A percentile compares a stretch with the other conserved stretches of the same genome.
Conservation (phyloP, 2,113 vertebrate species). For the Aleadryas rufinucha region DNA sequence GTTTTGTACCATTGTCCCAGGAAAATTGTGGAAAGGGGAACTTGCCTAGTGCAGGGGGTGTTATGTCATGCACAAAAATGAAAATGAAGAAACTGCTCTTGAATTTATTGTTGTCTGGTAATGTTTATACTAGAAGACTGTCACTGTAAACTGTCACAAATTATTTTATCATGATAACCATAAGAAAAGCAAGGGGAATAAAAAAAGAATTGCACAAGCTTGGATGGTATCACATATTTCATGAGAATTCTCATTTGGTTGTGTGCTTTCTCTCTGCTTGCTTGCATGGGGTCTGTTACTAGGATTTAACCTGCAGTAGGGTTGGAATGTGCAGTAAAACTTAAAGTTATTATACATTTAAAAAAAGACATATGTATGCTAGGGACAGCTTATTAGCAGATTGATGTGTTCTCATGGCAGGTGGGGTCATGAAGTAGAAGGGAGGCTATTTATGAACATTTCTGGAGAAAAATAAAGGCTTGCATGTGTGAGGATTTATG, state of each 20-base stretch:
- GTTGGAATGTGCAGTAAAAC: neutral
- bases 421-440: neutral
- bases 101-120: neutral
- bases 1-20: neutral
- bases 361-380: neutral
- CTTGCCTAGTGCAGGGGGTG: neutral
- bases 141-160: neutral
- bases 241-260: neutral
- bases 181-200: neutral
- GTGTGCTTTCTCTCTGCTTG: neutral
- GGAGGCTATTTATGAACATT: neutral
- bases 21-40: neutral
- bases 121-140: neutral
- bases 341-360: neutral
- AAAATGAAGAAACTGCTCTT: neutral
- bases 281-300: neutral
- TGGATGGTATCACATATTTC: neutral
- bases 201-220: neutral
- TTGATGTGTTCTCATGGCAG: neutral
- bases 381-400: neutral
- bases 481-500: neutral
- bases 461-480: neutral
- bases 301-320: neutral
- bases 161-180: neutral
- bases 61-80: neutral